Percentiles rank a stretch among this genome's conserved stretches.
Conservation (phyloP, 2,888 invertebrate genomes). For the Drosophila buzzatii region DNA sequence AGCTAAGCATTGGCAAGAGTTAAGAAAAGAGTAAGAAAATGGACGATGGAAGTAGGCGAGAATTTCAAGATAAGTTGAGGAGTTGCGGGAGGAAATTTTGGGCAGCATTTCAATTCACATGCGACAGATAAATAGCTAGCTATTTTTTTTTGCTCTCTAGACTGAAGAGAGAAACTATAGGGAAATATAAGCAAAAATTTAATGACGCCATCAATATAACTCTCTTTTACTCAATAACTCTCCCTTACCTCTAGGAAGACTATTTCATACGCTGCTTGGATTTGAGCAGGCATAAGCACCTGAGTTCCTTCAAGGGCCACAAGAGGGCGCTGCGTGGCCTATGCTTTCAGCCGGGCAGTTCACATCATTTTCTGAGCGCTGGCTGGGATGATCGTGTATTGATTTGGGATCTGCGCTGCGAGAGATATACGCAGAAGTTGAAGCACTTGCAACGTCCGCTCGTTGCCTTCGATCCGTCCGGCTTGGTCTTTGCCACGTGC, state of each 20-base stretch:
- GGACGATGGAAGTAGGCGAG: no score
- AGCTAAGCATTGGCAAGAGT: background rate
- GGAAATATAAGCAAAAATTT: background rate
- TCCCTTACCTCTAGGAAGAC: constrained; percentile 26
- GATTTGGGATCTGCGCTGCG: constrained; percentile 57
- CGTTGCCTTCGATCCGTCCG: constrained; percentile 49
- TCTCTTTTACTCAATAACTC: background rate
- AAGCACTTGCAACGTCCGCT: constrained; percentile 25
- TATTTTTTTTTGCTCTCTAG: no score
- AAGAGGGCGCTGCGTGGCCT: constrained; percentile 8
- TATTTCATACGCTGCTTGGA: constrained; percentile 47
- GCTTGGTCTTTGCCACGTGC: constrained; percentile 46
- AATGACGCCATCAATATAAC: no score
- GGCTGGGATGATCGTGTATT: constrained; percentile 46
- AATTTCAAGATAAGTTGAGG: no score
- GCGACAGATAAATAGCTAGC: no score
- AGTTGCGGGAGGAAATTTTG: no score
- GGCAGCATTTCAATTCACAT: no score
- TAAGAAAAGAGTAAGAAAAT: background rate
- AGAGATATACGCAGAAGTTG: constrained; percentile 7
- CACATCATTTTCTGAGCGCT: constrained; percentile 43
- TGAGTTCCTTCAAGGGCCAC: constrained; percentile 40
- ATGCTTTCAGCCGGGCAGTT: constrained; percentile 34
- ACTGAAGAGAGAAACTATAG: no score
- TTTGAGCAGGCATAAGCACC: constrained; percentile 16